These are phyloP conservation scores for Siniperca chuatsi DNA, from an alignment of 2,113 vertebrate species.

Conservation along the genomic window DNA sequence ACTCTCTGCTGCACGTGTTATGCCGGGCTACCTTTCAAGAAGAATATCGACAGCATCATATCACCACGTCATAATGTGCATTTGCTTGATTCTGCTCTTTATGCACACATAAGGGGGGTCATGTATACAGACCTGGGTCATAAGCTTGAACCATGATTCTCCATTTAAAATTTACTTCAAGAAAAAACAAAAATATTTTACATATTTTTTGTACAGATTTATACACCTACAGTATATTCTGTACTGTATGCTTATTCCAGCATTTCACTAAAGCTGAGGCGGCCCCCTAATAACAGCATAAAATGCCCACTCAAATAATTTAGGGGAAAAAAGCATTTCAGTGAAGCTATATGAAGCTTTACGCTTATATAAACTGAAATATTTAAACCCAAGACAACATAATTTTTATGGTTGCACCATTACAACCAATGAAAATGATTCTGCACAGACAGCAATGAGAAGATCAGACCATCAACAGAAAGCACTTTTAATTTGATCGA, in stretches of 20 bases:
- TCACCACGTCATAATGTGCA: not conserved
- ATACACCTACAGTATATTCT: constrained; percentile 1
- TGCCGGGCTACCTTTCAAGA: not conserved
- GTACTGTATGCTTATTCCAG: not conserved
- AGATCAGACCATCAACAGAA: not conserved
- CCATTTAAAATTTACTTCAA: not conserved
- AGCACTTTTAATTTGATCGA: not conserved
- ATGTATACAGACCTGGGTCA: not conserved
- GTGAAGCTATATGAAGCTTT: not conserved
- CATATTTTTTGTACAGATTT: not conserved
- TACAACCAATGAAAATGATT: not conserved
- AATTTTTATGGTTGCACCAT: not conserved
- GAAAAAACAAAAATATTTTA: not conserved
- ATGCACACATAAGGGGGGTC: not conserved
- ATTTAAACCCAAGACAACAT: not conserved
- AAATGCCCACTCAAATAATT: not conserved
- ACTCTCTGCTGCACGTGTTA: constrained; percentile 2
- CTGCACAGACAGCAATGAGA: not conserved
- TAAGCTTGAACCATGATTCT: not conserved
- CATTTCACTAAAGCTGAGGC: not conserved
- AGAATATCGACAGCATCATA: not conserved
- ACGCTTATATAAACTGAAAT: not conserved
- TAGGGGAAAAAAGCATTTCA: not conserved
- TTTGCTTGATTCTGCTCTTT: constrained; percentile 14
- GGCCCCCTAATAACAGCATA: not conserved